phyloP scores from a whole-genome alignment of 64 coral and sea anemone species.

The Trachythela sp. region DNA sequence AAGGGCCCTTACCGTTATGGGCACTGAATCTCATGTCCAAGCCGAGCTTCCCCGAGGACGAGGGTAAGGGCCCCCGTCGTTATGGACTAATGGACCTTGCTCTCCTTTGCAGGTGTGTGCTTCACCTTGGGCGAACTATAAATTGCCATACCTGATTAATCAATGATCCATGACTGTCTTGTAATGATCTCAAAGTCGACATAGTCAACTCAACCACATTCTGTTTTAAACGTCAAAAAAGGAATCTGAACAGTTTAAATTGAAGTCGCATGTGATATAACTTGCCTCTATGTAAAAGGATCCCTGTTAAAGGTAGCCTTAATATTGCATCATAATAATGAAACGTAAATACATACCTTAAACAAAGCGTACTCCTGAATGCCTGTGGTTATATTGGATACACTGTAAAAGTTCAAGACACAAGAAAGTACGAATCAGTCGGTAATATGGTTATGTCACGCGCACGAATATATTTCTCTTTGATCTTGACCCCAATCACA shows the following conservation, averaged over 20 bases:
- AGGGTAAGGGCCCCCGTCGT: too few relatives aligned
- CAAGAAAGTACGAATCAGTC: neutral
- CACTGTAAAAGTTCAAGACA: neutral
- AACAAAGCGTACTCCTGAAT: neutral
- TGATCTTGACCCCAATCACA: too few relatives aligned
- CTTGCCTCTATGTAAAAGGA: neutral
- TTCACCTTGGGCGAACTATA: too few relatives aligned
- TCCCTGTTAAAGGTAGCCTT: neutral
- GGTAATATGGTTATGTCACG: neutral
- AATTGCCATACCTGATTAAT: neutral
- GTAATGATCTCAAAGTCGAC: neutral
- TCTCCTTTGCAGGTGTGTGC: too few relatives aligned
- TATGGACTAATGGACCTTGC: too few relatives aligned
- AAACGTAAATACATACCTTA: constrained; percentile 5
- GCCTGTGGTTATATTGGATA: neutral
- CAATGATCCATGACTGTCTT: neutral
- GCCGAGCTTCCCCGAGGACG: too few relatives aligned
- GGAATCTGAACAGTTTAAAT: too few relatives aligned
- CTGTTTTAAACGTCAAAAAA: neutral
- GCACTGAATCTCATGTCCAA: too few relatives aligned
- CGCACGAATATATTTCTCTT: neutral
- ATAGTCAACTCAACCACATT: neutral
- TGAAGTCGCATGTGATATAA: too few relatives aligned
- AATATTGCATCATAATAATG: too few relatives aligned
- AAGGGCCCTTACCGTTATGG: too few relatives aligned